A percentile compares a stretch with the other conserved stretches of the same genome.
These are phyloP conservation scores for Drosophila putrida DNA, from an alignment of 2,888 invertebrate species.

Conservation along the genomic window DNA sequence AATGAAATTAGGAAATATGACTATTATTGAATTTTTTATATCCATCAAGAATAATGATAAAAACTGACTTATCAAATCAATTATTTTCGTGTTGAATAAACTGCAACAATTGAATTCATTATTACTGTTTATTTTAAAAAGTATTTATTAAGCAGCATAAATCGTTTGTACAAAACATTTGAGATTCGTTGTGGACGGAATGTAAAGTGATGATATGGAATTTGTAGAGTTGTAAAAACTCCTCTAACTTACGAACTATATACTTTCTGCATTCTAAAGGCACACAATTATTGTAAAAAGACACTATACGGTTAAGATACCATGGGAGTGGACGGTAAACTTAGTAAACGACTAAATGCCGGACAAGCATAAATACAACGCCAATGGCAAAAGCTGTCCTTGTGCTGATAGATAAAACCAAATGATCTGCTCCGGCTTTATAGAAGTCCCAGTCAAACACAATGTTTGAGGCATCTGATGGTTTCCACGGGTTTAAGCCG, in stretches of 20 bases:
- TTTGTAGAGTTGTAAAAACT: constrained; percentile 26
- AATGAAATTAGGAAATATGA: too few relatives aligned
- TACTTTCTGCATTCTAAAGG: constrained; percentile 47
- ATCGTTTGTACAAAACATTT: constrained; percentile 59
- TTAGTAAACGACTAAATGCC: constrained; percentile 34
- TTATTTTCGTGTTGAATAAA: too few relatives aligned
- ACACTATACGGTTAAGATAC: constrained; percentile 9
- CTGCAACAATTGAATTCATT: too few relatives aligned
- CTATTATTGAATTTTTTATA: too few relatives aligned
- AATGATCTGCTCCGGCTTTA: constrained; percentile 74
- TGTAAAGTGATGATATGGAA: constrained; percentile 22
- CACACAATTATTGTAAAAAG: constrained; percentile 49
- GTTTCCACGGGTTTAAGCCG: constrained; percentile 94
- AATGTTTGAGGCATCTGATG: constrained; percentile 90
- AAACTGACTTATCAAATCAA: too few relatives aligned
- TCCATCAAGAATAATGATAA: too few relatives aligned
- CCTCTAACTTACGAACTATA: constrained; percentile 44
- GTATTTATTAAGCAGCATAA: constrained; percentile 45
- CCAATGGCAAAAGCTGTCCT: constrained; percentile 14
- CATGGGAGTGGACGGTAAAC: constrained; percentile 21
- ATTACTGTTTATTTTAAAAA: constrained; percentile 9
- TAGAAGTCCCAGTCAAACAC: constrained; percentile 89
- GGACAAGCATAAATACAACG: constrained; percentile 41
- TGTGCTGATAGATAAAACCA: constrained; percentile 18
- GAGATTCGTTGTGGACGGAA: constrained; percentile 68